Conservation (phyloP, 2,888 invertebrate genomes). For the Parochlus steinenii region DNA sequence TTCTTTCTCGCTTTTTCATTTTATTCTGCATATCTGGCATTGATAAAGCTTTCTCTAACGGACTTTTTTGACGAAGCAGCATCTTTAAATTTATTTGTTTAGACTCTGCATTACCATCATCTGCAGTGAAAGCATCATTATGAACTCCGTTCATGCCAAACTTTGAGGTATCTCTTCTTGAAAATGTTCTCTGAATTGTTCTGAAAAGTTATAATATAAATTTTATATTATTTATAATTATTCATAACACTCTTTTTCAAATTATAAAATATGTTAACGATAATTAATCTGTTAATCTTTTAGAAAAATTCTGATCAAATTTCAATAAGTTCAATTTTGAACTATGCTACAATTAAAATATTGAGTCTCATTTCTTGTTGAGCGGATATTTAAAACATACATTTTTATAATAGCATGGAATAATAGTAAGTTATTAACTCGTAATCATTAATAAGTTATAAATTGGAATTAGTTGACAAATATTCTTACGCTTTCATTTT, state of each 20-base stretch:
- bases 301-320: no score
- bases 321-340: no score
- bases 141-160: conserved; percentile 20
- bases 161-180: conserved; percentile 28
- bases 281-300: no score
- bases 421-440: no score
- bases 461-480: no score
- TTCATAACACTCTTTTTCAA: not conserved
- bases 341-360: no score
- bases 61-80: conserved; percentile 51
- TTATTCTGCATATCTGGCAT: conserved; percentile 71
- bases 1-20: conserved; percentile 49
- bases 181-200: conserved; percentile 35
- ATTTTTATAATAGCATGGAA: no score
- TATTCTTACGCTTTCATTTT: conserved; percentile 29
- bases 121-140: conserved; percentile 24
- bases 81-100: conserved; percentile 52
- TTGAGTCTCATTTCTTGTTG: no score
- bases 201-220: conserved; percentile 8
- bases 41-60: conserved; percentile 63
- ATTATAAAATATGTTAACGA: no score
- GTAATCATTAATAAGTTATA: no score
- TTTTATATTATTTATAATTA: no score
- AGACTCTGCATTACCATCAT: conserved; percentile 20
- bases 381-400: no score